A percentile compares a stretch with the other conserved stretches of the same genome.
Evolutionary conservation across 1,140 invertebrate genomes (phyloP).

Genomic region (Drosophila melanica): DNA sequence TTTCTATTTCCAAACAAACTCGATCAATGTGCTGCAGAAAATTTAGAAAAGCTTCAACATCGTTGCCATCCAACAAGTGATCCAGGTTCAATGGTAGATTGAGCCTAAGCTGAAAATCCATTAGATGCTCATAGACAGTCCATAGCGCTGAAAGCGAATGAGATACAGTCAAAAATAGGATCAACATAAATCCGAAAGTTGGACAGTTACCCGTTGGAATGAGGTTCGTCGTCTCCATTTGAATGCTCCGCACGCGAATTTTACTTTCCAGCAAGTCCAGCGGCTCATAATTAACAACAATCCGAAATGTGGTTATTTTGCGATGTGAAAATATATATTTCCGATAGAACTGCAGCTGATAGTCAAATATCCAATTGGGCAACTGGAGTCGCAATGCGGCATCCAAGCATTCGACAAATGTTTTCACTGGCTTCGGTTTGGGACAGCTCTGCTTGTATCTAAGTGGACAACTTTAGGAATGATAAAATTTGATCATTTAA

Average conservation of each 20-base stretch:
- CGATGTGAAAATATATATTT: constrained; percentile 51
- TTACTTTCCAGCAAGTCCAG: constrained; percentile 33
- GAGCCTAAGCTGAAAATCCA: constrained; percentile 61
- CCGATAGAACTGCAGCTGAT: constrained; percentile 34
- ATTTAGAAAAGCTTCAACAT: constrained; percentile 21
- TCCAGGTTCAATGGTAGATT: constrained; percentile 50
- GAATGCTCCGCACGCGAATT: constrained; percentile 40
- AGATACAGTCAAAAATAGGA: not conserved
- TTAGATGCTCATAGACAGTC: constrained; percentile 33
- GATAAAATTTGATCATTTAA: not conserved
- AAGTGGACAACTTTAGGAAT: not conserved
- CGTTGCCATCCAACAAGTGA: constrained; percentile 41
- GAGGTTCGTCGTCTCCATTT: not conserved
- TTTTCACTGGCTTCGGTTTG: not conserved
- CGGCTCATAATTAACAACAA: constrained; percentile 44
- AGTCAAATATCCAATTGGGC: constrained; percentile 62
- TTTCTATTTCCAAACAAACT: constrained; percentile 18
- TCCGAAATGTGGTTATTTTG: constrained; percentile 38
- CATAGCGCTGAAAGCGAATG: constrained; percentile 1
- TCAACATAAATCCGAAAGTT: not conserved
- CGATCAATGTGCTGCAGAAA: constrained; percentile 46
- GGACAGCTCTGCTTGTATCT: constrained; percentile 3
- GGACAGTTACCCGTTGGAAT: not conserved
- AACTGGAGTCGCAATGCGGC: constrained; percentile 9
- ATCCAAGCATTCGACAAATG: constrained; percentile 30